A percentile compares a stretch with the other conserved stretches of the same genome.
phyloP scores from a whole-genome alignment of 2,797 vertebrate species.

The Ammospiza maritima region DNA sequence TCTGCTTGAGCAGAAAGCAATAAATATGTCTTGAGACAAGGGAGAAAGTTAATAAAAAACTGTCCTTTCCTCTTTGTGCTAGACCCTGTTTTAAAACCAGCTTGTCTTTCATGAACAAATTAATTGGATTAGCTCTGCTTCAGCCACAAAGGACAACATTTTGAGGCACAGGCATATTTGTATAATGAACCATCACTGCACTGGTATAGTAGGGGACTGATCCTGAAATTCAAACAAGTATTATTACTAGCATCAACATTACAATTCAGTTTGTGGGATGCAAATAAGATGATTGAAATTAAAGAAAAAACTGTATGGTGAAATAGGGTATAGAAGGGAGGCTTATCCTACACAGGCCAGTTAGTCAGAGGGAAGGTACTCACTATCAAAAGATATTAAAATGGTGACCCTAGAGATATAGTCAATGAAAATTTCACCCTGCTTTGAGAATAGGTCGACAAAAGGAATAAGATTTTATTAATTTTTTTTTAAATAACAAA shows the following conservation, averaged over 20 bases:
- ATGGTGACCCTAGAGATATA: background rate
- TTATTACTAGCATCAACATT: background rate
- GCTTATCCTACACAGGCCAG: background rate
- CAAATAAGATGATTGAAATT: background rate
- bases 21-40: constrained; percentile 75
- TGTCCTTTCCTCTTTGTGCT: constrained; percentile 68
- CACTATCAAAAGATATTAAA: constrained; percentile 12
- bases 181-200: constrained; percentile 59
- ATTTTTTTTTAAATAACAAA: background rate
- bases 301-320: background rate
- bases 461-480: background rate
- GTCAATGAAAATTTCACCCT: background rate
- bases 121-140: constrained; percentile 77
- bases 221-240: constrained; percentile 2
- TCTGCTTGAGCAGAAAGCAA: constrained; percentile 74
- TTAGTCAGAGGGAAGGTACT: background rate
- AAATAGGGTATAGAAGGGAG: background rate
- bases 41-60: constrained; percentile 77
- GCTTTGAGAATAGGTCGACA: background rate
- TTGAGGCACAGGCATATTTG: constrained; percentile 56
- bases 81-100: constrained; percentile 67
- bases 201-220: constrained; percentile 29
- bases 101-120: constrained; percentile 75
- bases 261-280: background rate
- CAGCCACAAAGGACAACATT: constrained; percentile 68